Evolutionary conservation across 1,140 invertebrate species (phyloP).

Genomic region (Drosophila yakuba): DNA sequence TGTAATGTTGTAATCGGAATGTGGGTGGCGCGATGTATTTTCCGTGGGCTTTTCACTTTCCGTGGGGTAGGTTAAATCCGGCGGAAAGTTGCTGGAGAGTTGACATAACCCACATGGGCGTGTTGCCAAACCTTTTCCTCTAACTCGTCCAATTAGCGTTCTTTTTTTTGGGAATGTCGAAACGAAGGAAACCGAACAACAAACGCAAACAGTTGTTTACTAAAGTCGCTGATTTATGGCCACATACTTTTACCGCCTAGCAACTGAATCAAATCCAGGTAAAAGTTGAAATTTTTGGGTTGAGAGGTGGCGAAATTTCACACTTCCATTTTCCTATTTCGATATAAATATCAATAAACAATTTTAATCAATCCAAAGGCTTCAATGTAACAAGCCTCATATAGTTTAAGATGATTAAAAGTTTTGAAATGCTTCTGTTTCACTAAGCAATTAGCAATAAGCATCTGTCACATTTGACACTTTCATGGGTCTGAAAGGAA

Average conservation of each 20-base stretch:
- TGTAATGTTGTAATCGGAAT: constrained; percentile 17
- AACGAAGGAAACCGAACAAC: constrained; percentile 10
- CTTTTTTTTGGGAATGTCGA: constrained; percentile 4
- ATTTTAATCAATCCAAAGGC: too few species aligned
- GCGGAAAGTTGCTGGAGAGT: constrained; percentile 27
- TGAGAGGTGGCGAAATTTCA: too few species aligned
- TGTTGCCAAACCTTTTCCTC: constrained; percentile 22
- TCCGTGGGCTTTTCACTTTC: not conserved
- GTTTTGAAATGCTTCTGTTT: too few species aligned
- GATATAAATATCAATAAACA: too few species aligned
- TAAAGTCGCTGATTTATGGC: constrained; percentile 44
- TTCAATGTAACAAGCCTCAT: too few species aligned
- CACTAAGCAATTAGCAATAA: too few species aligned
- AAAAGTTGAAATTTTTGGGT: not conserved
- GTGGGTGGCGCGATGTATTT: constrained; percentile 28
- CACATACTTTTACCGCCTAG: constrained; percentile 16
- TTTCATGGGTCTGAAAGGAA: not conserved
- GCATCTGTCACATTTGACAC: too few species aligned
- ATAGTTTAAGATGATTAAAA: not conserved
- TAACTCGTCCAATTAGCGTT: constrained; percentile 34
- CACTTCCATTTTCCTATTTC: too few species aligned
- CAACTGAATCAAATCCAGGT: constrained; percentile 21
- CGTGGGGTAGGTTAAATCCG: constrained; percentile 21
- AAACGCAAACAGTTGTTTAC: constrained; percentile 35
- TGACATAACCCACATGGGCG: constrained; percentile 29